Percentiles rank a stretch among this genome's conserved stretches.
Conservation (phyloP, 2,113 vertebrate genomes). For the Rallus limicola region DNA sequence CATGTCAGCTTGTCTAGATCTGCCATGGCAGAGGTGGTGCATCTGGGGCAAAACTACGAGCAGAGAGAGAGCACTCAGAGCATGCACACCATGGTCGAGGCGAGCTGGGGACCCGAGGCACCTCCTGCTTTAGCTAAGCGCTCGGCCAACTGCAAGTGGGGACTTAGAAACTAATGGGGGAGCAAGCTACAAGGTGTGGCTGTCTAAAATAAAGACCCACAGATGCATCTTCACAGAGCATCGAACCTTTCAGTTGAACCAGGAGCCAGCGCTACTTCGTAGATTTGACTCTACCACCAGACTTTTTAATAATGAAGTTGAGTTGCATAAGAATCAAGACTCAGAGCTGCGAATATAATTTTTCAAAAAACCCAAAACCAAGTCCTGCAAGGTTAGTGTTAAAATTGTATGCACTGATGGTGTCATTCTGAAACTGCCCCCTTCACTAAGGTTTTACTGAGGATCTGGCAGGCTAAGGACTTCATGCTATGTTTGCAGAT, state of each 20-base stretch:
- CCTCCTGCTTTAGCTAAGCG: neutral
- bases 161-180: neutral
- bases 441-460: neutral
- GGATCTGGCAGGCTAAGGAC: neutral
- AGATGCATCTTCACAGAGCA: fast-evolving
- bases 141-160: neutral
- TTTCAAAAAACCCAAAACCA: neutral
- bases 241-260: neutral
- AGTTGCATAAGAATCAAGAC: neutral
- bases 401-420: neutral
- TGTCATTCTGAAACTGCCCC: neutral
- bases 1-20: neutral
- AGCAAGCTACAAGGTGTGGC: neutral
- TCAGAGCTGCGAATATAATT: neutral
- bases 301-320: neutral
- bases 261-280: neutral
- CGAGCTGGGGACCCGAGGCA: neutral
- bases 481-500: neutral
- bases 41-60: neutral
- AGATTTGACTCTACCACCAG: neutral
- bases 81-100: neutral
- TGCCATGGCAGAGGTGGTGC: neutral
- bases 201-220: neutral
- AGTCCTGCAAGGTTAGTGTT: neutral
- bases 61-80: neutral